Conservation (phyloP, 2,888 invertebrate genomes). For the Xanthostigma xanthostigma region DNA sequence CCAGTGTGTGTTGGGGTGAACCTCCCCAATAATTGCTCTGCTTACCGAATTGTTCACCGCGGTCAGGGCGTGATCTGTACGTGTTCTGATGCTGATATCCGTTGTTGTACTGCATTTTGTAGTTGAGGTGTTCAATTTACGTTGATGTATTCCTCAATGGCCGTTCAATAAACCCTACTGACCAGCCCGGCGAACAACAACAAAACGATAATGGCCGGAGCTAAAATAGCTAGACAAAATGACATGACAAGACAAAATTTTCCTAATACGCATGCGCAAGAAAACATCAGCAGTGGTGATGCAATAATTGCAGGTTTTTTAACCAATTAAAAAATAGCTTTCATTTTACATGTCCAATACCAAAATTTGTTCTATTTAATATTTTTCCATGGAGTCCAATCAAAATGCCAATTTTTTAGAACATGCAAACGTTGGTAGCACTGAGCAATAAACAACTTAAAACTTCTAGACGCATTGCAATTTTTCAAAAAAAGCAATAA, state of each 20-base stretch:
- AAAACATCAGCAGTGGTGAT: neutral
- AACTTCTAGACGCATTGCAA: no score
- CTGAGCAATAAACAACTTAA: no score
- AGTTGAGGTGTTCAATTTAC: conserved; percentile 18
- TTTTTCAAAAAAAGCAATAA: no score
- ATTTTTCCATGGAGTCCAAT: neutral
- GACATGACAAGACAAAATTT: neutral
- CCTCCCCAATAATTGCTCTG: conserved; percentile 31
- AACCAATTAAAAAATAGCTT: neutral
- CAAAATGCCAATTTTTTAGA: no score
- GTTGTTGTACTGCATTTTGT: conserved; percentile 33
- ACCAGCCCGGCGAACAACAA: conserved; percentile 48
- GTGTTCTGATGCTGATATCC: conserved; percentile 29
- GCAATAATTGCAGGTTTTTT: neutral
- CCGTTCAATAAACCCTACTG: conserved; percentile 17
- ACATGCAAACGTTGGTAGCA: no score
- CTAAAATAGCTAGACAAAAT: neutral
- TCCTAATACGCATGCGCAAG: neutral
- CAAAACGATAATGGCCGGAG: conserved; percentile 41
- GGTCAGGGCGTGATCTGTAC: conserved; percentile 46
- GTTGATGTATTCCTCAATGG: neutral
- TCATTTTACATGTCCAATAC: neutral
- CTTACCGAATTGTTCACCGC: conserved; percentile 48
- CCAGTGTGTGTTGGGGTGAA: conserved; percentile 22
- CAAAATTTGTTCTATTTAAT: neutral